Percentiles rank a stretch among this genome's conserved stretches.
These are phyloP conservation scores for Anolis apletophallus DNA, from an alignment of 2,797 vertebrate species.

Conservation along the genomic window DNA sequence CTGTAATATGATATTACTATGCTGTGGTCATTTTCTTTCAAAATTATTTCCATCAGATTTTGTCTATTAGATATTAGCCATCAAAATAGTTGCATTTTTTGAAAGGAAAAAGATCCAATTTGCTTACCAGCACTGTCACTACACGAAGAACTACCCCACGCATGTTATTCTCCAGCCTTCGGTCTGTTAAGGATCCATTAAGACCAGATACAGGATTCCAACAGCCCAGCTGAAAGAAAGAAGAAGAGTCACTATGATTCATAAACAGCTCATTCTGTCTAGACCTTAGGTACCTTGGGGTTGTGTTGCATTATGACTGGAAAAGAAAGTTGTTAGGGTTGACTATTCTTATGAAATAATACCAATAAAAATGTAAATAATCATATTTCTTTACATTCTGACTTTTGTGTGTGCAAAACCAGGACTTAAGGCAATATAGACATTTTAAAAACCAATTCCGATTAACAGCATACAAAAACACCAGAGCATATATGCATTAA, in stretches of 20 bases:
- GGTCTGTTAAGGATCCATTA: conserved; percentile 95
- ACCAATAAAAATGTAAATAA: no score
- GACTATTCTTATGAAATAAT: no score
- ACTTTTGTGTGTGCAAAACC: no score
- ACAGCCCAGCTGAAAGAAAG: conserved; percentile 90
- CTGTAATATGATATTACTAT: neutral
- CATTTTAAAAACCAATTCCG: no score
- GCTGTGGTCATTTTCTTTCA: no score
- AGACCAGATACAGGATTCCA: conserved; percentile 95
- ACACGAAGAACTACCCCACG: conserved; percentile 94
- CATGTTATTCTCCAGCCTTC: conserved; percentile 98
- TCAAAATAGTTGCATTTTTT: no score
- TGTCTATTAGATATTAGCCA: no score
- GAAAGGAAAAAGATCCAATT: conserved; percentile 4
- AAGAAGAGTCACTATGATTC: conserved; percentile 23
- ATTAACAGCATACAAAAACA: no score
- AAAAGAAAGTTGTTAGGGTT: neutral
- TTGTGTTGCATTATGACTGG: neutral
- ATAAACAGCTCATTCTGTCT: conserved; percentile 11
- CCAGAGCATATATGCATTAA: no score
- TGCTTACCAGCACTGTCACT: conserved; percentile 94
- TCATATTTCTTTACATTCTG: no score
- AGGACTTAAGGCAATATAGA: no score
- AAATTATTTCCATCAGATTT: no score
- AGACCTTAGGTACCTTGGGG: neutral